Conservation (phyloP, 2,888 invertebrate genomes). For the Eustalomyia histrio region DNA sequence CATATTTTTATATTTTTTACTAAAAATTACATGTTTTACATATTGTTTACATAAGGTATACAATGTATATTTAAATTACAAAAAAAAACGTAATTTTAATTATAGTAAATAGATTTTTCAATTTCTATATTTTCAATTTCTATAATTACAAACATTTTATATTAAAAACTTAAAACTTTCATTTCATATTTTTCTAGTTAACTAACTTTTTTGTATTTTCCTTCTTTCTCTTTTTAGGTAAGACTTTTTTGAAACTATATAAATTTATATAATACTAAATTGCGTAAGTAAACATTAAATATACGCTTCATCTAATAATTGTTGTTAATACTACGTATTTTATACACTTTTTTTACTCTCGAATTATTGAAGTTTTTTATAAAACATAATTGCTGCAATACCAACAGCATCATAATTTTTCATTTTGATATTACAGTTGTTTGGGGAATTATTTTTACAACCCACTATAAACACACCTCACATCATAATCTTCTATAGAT, state of each 20-base stretch:
- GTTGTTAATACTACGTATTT: too few species aligned
- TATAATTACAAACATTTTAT: not conserved
- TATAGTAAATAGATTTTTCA: too few species aligned
- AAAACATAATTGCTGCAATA: not conserved
- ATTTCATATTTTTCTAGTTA: not conserved
- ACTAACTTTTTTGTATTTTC: constrained; percentile 4
- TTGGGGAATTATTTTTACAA: constrained; percentile 13
- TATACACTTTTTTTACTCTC: too few species aligned
- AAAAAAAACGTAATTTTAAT: too few species aligned
- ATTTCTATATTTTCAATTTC: too few species aligned
- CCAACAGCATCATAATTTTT: not conserved
- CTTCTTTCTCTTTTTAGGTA: constrained; percentile 51
- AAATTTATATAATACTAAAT: constrained; percentile 6
- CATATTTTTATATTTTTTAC: too few species aligned
- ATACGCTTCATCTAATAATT: not conserved
- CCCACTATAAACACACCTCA: constrained; percentile 22
- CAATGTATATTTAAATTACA: not conserved
- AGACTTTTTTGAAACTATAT: constrained; percentile 19
- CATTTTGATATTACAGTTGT: not conserved
- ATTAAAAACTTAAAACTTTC: not conserved
- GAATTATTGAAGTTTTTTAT: not conserved
- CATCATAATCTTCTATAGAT: constrained; percentile 37
- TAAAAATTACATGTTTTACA: not conserved
- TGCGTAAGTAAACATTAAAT: constrained; percentile 1
- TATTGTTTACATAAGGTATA: not conserved